Evolutionary conservation across 64 coral and sea anemone genomes (phyloP).

Genomic region (Montipora sp.): DNA sequence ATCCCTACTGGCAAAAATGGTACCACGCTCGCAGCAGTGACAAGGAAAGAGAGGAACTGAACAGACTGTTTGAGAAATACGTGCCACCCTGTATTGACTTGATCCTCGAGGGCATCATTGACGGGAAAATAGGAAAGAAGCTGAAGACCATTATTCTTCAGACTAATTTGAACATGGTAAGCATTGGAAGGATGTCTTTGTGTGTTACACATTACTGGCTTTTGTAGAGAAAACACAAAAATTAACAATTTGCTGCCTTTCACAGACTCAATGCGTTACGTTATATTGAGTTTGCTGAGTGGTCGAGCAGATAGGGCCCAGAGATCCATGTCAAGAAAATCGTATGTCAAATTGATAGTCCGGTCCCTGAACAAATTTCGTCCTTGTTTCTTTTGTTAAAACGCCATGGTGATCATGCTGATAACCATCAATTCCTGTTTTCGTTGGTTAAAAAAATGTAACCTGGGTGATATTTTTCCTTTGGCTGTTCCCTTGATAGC

Average conservation of each 20-base stretch:
- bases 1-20: constrained; percentile 95
- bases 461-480: no score
- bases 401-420: no score
- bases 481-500: no score
- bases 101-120: constrained; percentile 92
- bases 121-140: constrained; percentile 99
- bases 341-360: no score
- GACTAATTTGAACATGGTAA: constrained; percentile 98
- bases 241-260: no score
- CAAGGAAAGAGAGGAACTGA: constrained; percentile 89
- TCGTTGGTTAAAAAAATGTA: background rate
- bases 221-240: background rate
- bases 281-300: no score
- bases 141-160: constrained; percentile 96
- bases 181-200: background rate
- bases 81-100: constrained; percentile 92
- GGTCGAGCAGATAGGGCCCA: no score
- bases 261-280: no score
- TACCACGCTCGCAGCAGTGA: constrained; percentile 70
- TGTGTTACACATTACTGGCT: background rate
- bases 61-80: constrained; percentile 96
- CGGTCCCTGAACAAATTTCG: no score
- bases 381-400: no score
- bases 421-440: background rate
- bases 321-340: no score